Conservation (phyloP, 2,113 vertebrate genomes). For the Colaptes auratus region DNA sequence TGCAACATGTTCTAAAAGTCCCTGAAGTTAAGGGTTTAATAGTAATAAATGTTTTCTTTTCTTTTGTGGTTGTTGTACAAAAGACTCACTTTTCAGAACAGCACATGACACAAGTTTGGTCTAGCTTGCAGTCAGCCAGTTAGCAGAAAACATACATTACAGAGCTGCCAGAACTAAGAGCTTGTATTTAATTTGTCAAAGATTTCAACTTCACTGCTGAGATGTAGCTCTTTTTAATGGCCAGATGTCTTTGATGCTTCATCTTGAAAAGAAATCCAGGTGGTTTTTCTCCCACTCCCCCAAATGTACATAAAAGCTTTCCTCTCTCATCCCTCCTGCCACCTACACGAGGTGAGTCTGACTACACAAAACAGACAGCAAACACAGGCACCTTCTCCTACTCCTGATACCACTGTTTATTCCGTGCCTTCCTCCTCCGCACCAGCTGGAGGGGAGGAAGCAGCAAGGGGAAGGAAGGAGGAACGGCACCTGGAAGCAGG, state of each 20-base stretch:
- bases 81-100: slow-evolving; percentile 27
- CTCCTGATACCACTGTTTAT: not conserved
- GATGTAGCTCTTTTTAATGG: slow-evolving; percentile 4
- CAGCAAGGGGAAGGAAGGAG: not conserved
- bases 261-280: slow-evolving; percentile 30
- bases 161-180: slow-evolving; percentile 34
- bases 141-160: slow-evolving; percentile 37
- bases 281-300: not conserved
- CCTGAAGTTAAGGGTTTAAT: slow-evolving; percentile 1
- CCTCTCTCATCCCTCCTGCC: not conserved
- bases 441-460: not conserved
- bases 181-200: slow-evolving; percentile 47
- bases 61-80: slow-evolving; percentile 31
- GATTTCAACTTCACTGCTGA: not conserved
- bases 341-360: not conserved
- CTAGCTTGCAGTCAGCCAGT: not conserved
- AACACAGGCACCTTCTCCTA: not conserved
- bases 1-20: slow-evolving; percentile 4
- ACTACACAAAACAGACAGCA: not conserved
- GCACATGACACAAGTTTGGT: not conserved
- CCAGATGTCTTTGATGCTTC: not conserved
- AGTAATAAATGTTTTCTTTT: slow-evolving; percentile 27
- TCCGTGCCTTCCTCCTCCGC: not conserved
- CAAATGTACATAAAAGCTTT: not conserved
- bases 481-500: not conserved